Base-by-base conservation (phyloP, 1,140 invertebrate species). In the Monochamus saltuarius region DNA sequence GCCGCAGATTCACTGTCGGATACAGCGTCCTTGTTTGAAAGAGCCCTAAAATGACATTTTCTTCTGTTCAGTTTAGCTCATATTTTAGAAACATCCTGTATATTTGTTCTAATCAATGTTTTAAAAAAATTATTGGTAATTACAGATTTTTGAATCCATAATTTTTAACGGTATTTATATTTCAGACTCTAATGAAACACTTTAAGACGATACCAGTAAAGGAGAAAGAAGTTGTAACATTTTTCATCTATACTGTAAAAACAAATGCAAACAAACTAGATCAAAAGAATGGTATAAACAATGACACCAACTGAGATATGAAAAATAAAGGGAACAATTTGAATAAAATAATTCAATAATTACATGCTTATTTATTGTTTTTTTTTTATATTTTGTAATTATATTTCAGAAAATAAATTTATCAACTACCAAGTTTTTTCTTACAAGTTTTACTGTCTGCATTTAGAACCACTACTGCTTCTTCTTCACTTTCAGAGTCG, bases 201-300 rank as follows among this genome's bases (percentile, higher is more conserved):
- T 98, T 98, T 77, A 93, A 93, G 75, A 89, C 91, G 49, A 92
- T 98, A 73, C 92, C 90, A 38, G 91, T 98, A 1, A 87, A 89
- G 68, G 95, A 98, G 77, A 98, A 97, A 74, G 95, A 98, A 78
- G 90, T 92, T 19, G 79, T 97, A 11, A 94, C 94, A n/a, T 95
- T 90, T 73, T 98, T 98, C 75, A 94, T 98, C 66, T 97, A 97
- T 73, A 96, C 92, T 77, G 91, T 97, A 0, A 98, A 97, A 82
- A 93, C 90, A 56, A 94, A 95, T 79, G 89, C 89, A 49, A 95
- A 94, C 74, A 95, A 95, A 77, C 79, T 95, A 65, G 93, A 95
- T 78, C 91, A 93, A 76, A 93, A 92, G 73, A 92, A 91, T 81
- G 89, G 89, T 61, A 81, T 87, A 46, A 87, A 82, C 38, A 84